Evolutionary conservation across 37 sponge, comb jelly and placozoan genomes (phyloP).

Genomic region (Chondrosia reniformis): DNA sequence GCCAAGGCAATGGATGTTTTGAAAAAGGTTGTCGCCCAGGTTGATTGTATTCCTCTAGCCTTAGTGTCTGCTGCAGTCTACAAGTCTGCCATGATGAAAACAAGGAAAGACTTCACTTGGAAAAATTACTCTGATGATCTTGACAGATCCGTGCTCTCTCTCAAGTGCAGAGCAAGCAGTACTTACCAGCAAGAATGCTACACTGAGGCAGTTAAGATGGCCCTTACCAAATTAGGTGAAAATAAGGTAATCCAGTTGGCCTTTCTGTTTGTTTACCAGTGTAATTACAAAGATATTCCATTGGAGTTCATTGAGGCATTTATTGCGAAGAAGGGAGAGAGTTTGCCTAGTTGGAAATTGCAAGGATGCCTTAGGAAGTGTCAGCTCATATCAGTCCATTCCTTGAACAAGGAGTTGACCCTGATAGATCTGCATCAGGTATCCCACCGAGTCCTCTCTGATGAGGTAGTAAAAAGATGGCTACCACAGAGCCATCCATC

Average conservation of each 20-base stretch:
- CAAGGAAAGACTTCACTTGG: not conserved
- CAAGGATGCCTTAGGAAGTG: too few species aligned
- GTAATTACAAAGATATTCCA: not conserved
- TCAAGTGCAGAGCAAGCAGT: not conserved
- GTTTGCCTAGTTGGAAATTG: not conserved
- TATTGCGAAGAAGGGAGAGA: not conserved
- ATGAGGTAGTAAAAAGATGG: too few species aligned
- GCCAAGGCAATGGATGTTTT: too few species aligned
- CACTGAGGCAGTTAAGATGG: not conserved
- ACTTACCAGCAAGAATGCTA: not conserved
- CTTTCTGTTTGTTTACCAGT: not conserved
- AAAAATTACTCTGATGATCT: not conserved
- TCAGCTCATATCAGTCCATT: too few species aligned
- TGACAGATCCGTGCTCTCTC: not conserved
- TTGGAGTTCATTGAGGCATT: not conserved
- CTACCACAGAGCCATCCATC: too few species aligned
- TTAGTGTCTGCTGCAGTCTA: not conserved
- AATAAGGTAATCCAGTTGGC: not conserved
- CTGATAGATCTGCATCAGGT: too few species aligned
- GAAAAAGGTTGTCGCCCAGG: not conserved
- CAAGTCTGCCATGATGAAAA: not conserved
- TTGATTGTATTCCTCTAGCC: conserved; percentile 1
- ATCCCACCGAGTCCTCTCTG: too few species aligned
- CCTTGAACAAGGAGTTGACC: too few species aligned
- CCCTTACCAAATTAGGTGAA: not conserved